These are phyloP conservation scores for Solea solea DNA, from an alignment of 2,113 vertebrate species.

Conservation along the genomic window DNA sequence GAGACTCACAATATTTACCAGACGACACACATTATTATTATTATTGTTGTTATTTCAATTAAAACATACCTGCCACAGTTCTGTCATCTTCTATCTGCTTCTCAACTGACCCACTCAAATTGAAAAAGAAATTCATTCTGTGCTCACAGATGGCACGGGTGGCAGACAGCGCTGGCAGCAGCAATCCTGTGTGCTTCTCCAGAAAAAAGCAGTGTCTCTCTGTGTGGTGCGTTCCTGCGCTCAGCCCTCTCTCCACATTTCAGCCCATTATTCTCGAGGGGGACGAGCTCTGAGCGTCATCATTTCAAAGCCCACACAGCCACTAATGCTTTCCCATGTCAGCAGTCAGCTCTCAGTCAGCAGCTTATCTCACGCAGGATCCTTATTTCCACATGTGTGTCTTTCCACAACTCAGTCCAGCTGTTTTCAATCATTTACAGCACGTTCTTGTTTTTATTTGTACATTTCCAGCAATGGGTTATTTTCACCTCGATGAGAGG, in stretches of 20 bases:
- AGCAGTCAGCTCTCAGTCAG: slow-evolving; percentile 49
- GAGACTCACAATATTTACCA: slow-evolving; percentile 3
- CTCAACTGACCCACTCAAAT: slow-evolving; percentile 57
- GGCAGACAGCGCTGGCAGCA: slow-evolving; percentile 33
- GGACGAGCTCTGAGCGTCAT: slow-evolving; percentile 69
- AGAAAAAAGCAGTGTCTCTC: background rate
- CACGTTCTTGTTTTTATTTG: too few species aligned
- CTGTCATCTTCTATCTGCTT: slow-evolving; percentile 65
- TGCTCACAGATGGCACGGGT: background rate
- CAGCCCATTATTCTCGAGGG: slow-evolving; percentile 70
- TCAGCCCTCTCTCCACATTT: slow-evolving; percentile 67
- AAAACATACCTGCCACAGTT: slow-evolving; percentile 66
- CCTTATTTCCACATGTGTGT: slow-evolving; percentile 53
- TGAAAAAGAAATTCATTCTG: slow-evolving; percentile 75
- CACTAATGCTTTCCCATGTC: slow-evolving; percentile 67
- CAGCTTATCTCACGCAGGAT: slow-evolving; percentile 31
- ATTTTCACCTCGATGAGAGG: background rate
- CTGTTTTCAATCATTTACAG: background rate
- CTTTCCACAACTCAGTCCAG: slow-evolving; percentile 36
- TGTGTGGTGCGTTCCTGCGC: slow-evolving; percentile 46
- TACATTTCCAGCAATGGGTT: background rate
- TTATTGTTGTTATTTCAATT: background rate
- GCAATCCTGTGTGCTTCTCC: slow-evolving; percentile 2
- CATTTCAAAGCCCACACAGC: slow-evolving; percentile 72
- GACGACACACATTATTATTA: background rate